A percentile compares a stretch with the other conserved stretches of the same genome.
phyloP scores from a whole-genome alignment of 1,140 invertebrate genomes.

The Drosophila azteca region DNA sequence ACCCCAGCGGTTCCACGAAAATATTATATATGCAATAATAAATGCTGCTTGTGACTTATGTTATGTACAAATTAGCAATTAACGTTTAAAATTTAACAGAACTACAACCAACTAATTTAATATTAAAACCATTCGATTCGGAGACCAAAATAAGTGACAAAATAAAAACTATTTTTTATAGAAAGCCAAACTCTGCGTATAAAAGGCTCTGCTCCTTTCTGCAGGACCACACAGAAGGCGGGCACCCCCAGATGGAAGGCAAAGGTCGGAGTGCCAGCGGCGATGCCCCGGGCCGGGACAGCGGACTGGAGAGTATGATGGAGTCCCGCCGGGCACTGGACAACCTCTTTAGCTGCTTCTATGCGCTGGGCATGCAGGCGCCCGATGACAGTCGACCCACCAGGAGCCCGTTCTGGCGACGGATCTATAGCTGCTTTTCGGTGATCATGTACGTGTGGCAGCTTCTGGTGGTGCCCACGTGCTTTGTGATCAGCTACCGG shows the following conservation, averaged over 20 bases:
- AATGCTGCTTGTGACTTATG: conserved; percentile 78
- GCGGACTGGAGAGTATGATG: too few species aligned
- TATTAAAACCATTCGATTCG: conserved; percentile 40
- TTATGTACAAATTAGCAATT: conserved; percentile 81
- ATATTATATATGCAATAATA: conserved; percentile 62
- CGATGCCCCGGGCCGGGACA: too few species aligned
- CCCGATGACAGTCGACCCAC: conserved; percentile 36
- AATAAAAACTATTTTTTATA: conserved; percentile 65
- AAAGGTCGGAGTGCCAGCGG: too few species aligned
- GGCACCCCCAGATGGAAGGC: too few species aligned
- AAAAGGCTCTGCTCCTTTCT: conserved; percentile 7
- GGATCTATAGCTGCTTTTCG: conserved; percentile 18
- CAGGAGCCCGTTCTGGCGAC: conserved; percentile 10
- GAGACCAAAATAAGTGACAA: conserved; percentile 57
- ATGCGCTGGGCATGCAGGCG: conserved; percentile 42
- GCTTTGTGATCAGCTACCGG: conserved; percentile 50
- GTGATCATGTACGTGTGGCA: conserved; percentile 45
- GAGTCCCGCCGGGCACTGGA: conserved; percentile 24
- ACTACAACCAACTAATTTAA: conserved; percentile 52
- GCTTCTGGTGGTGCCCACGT: conserved; percentile 36
- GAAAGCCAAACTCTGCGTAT: conserved; percentile 27
- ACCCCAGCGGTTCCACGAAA: not conserved
- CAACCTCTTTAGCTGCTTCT: conserved; percentile 46
- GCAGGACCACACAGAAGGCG: not conserved
- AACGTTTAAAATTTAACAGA: conserved; percentile 41